Conservation (phyloP, 2,888 invertebrate species). For the Parasteatoda lunata region DNA sequence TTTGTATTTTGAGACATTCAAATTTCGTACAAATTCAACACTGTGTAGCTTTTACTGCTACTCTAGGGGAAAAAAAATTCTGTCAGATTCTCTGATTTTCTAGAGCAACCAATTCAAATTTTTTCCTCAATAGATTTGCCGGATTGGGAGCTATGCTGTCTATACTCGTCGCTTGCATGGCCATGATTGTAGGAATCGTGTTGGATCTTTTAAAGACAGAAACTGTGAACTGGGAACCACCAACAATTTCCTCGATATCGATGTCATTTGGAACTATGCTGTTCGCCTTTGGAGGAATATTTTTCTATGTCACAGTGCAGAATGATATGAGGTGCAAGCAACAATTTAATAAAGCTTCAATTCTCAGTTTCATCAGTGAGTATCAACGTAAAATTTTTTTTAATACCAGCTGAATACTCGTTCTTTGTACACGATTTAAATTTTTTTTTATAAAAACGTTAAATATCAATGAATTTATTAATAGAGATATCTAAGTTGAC, state of each 20-base stretch:
- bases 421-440: too few relatives aligned
- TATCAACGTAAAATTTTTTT: too few relatives aligned
- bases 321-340: conserved; percentile 89
- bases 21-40: too few relatives aligned
- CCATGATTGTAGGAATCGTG: conserved; percentile 80
- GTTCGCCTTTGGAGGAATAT: conserved; percentile 84
- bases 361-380: conserved; percentile 82
- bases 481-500: too few relatives aligned
- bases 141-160: conserved; percentile 81
- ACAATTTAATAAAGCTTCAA: conserved; percentile 83
- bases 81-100: too few relatives aligned
- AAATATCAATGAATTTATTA: too few relatives aligned
- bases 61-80: too few relatives aligned
- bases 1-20: too few relatives aligned
- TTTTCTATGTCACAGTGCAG: conserved; percentile 88
- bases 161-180: conserved; percentile 79
- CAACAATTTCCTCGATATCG: conserved; percentile 81
- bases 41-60: too few relatives aligned
- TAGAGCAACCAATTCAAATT: too few relatives aligned
- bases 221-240: conserved; percentile 70
- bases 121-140: conserved; percentile 77
- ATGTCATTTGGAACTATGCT: conserved; percentile 82
- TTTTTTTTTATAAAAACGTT: too few relatives aligned
- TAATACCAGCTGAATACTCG: too few relatives aligned
- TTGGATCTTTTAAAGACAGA: conserved; percentile 74